phyloP scores from a whole-genome alignment of 2,888 invertebrate species.

The Drosophila pullipes region DNA sequence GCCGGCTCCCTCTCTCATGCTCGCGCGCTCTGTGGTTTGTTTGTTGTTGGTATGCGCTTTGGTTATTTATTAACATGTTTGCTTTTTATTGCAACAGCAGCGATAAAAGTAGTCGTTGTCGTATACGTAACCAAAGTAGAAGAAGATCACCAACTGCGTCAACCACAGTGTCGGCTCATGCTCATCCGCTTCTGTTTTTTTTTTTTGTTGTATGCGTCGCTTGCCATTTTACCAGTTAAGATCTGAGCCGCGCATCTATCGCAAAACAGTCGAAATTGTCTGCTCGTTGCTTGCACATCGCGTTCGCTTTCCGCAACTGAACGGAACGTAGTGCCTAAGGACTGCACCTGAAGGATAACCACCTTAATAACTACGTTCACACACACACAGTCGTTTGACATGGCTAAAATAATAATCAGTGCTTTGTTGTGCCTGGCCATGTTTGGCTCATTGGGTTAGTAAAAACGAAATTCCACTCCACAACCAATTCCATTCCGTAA shows the following conservation, averaged over 20 bases:
- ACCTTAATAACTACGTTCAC: conserved; percentile 13
- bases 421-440: conserved; percentile 81
- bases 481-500: conserved; percentile 45
- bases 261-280: conserved; percentile 80
- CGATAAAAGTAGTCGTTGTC: conserved; percentile 60
- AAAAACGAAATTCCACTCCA: conserved; percentile 31
- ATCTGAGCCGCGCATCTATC: conserved; percentile 70
- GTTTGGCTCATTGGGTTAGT: conserved; percentile 83
- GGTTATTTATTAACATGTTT: conserved; percentile 76
- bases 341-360: conserved; percentile 42
- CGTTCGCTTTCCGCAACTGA: conserved; percentile 54
- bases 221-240: conserved; percentile 67
- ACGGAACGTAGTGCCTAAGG: conserved; percentile 46
- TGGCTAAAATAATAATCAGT: conserved; percentile 80
- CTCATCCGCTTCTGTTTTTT: conserved; percentile 34
- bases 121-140: conserved; percentile 56
- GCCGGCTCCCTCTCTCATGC: conserved; percentile 12
- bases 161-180: conserved; percentile 37
- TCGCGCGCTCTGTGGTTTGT: background rate
- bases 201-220: conserved; percentile 23
- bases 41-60: conserved; percentile 51
- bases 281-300: conserved; percentile 78
- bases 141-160: conserved; percentile 66
- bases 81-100: conserved; percentile 67
- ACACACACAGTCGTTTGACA: conserved; percentile 37